Base-by-base conservation (phyloP, 2,797 vertebrate genomes). In the Chlorospingus semifuscus region DNA sequence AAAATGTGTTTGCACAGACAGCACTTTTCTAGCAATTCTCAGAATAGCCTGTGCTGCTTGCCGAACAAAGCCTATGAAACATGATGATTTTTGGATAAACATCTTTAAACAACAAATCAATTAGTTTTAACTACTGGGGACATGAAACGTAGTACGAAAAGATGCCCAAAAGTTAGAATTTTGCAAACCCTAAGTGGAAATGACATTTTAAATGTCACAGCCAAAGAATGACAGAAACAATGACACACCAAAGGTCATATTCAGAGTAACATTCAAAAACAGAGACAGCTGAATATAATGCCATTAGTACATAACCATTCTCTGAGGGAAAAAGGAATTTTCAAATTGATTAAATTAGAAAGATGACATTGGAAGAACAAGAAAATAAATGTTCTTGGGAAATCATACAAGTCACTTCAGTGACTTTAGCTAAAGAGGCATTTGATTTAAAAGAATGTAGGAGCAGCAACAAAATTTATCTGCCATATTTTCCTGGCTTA, bases 151-250 rank as follows among this genome's bases (percentile, higher is more conserved):
- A 96, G 76, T 90, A 97, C 85, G 82, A 71, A 77, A 90, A 94
- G 83, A 97, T 93, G 81, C 55, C 79, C 75, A 57, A 95, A 97
- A 97, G 94, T 96, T 93, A 94, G 81, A 96, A 92, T 94, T 92
- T 95, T 96, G 80, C 85, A 96, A 89, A 94, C 80, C 74, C 66
- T 97, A 96, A 97, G 84, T 78, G 46, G 95, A 97, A 97, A 95
- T 79, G 95, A 96, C 97, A 98, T 93, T 88, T 76, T 96, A 97
- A 97, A 98, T 97, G 96, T 98, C 96, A 98, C 86, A 87, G 92
- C 60, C 85, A 96, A 97, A 97, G 96, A 87, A 93, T 87, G 95
- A 96, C 93, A 96, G 92, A 90, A 96, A 97, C 87, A 97, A 97
- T 24, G 66, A 94, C 90, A 97, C 77, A 96, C 74, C 94, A 96